Conservation (phyloP, 2,888 invertebrate species). For the Drepana falcataria region DNA sequence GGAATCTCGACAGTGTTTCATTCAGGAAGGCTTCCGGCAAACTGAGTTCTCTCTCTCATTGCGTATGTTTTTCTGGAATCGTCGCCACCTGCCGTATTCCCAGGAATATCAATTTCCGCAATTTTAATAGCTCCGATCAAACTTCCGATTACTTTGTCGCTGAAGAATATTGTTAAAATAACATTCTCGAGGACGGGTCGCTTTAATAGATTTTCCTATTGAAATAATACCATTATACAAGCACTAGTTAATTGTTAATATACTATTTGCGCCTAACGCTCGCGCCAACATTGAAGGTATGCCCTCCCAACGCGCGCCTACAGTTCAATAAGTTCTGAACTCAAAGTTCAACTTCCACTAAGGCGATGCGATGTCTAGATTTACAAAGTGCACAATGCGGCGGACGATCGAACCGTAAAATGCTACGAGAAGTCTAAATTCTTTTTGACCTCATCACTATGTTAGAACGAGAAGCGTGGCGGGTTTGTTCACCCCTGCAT, state of each 20-base stretch:
- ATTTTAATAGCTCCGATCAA: conserved; percentile 58
- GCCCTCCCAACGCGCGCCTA: no score
- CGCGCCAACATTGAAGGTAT: no score
- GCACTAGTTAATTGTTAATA: no score
- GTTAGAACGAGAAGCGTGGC: conserved; percentile 72
- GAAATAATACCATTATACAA: no score
- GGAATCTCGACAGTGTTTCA: conserved; percentile 2
- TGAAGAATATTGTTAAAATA: conserved; percentile 28
- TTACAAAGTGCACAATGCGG: conserved; percentile 36
- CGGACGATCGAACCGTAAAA: conserved; percentile 65
- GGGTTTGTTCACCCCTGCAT: conserved; percentile 73
- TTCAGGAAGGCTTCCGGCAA: conserved; percentile 5
- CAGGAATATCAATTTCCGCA: conserved; percentile 62
- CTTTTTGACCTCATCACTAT: conserved; percentile 73
- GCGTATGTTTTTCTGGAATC: conserved; percentile 26
- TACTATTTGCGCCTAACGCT: no score
- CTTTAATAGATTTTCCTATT: no score
- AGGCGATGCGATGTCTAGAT: conserved; percentile 30
- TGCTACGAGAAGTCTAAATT: conserved; percentile 69
- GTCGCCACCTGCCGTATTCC: conserved; percentile 54
- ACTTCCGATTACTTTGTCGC: conserved; percentile 33
- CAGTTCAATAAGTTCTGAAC: conserved; percentile 14
- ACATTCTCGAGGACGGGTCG: conserved; percentile 12
- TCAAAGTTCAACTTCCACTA: conserved; percentile 27
- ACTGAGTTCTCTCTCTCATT: conserved; percentile 14